These are phyloP conservation scores for Chroicocephalus ridibundus DNA, from an alignment of 2,113 vertebrate species.

Conservation along the genomic window DNA sequence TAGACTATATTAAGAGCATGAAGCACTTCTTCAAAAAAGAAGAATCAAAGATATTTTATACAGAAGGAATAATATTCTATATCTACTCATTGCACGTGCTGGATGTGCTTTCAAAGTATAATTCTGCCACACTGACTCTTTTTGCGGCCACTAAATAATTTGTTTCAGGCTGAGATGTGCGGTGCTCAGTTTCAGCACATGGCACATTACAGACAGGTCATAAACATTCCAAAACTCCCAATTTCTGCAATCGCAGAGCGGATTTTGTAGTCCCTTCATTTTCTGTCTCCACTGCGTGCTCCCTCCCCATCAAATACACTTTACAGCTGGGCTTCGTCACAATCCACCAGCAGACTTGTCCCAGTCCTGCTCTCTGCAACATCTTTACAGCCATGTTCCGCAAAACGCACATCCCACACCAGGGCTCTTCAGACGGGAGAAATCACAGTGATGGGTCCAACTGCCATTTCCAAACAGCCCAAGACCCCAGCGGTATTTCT, in stretches of 20 bases:
- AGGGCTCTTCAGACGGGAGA: not conserved
- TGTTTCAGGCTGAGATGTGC: not conserved
- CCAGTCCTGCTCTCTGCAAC: not conserved
- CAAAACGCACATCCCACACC: not conserved
- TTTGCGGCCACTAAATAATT: not conserved
- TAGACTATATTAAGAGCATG: not conserved
- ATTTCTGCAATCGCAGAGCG: fast-evolving
- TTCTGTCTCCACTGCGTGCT: not conserved
- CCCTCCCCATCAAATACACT: not conserved
- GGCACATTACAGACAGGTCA: not conserved
- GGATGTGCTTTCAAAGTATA: not conserved
- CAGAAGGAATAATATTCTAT: not conserved
- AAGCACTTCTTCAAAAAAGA: not conserved
- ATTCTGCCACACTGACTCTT: not conserved
- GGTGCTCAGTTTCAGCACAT: not conserved
- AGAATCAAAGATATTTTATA: not conserved
- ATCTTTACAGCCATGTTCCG: not conserved
- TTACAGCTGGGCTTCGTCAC: not conserved
- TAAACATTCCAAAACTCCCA: not conserved
- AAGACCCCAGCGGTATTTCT: not conserved
- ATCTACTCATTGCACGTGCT: not conserved
- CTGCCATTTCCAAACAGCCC: not conserved
- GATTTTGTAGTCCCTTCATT: not conserved
- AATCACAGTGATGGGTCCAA: fast-evolving
- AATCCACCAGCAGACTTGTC: not conserved